Evolutionary conservation across 2,888 invertebrate genomes (phyloP).

Genomic region (Caenorhabditis plicata): DNA sequence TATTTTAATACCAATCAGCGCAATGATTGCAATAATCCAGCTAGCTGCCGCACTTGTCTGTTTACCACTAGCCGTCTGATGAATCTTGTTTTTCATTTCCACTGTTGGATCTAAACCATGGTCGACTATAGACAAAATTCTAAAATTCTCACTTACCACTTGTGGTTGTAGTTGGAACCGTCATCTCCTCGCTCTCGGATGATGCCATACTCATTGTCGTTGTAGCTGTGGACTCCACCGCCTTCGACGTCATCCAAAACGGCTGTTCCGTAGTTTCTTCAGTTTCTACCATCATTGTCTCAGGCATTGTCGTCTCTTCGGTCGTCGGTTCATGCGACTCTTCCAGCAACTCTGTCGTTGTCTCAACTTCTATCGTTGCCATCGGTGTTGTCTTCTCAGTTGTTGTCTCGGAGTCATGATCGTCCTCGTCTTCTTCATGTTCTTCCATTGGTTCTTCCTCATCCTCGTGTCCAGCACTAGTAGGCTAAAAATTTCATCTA

Average conservation of each 20-base stretch:
- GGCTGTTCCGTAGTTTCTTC: conserved; percentile 36
- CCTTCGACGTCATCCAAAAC: conserved; percentile 53
- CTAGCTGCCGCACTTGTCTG: conserved; percentile 36
- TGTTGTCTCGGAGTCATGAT: neutral
- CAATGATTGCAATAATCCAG: conserved; percentile 49
- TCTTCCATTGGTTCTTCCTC: neutral
- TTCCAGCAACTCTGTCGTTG: too few species aligned
- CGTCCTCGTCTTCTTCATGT: neutral
- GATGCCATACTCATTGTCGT: conserved; percentile 17
- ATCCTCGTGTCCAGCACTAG: neutral
- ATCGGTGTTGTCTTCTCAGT: neutral
- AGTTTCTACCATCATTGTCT: neutral
- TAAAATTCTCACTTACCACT: neutral
- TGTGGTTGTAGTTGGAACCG: neutral
- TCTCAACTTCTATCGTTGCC: conserved; percentile 1
- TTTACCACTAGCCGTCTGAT: conserved; percentile 23
- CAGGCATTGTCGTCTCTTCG: neutral
- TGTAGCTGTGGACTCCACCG: too few species aligned
- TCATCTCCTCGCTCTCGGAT: conserved; percentile 2
- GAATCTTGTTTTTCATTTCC: conserved; percentile 9
- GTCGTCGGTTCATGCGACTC: too few species aligned
- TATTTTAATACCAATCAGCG: conserved; percentile 38
- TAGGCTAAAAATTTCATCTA: neutral
- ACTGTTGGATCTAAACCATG: conserved; percentile 18
- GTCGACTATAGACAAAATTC: conserved; percentile 10